Conservation (phyloP, 2,888 invertebrate genomes). For the Eretmocerus hayati region DNA sequence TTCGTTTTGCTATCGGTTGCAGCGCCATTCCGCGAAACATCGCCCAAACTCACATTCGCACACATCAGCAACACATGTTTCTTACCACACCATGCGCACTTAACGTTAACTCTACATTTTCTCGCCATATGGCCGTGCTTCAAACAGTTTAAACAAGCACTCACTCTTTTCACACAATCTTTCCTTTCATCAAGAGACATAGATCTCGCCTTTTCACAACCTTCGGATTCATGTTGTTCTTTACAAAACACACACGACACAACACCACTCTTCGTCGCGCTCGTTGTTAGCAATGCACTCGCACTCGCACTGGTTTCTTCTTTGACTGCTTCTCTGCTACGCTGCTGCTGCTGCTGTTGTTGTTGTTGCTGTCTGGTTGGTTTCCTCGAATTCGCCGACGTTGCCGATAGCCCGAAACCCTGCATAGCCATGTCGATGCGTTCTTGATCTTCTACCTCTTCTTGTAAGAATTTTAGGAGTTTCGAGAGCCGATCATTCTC, state of each 20-base stretch:
- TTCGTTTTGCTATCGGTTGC: too few relatives aligned
- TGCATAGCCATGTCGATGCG: conserved; percentile 14
- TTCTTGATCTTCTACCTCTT: conserved; percentile 21
- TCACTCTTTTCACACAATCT: background rate
- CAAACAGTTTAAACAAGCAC: background rate
- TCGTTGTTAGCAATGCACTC: background rate
- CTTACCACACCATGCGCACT: background rate
- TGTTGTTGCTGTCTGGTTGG: too few relatives aligned
- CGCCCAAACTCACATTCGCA: background rate
- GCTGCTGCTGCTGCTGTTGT: too few relatives aligned
- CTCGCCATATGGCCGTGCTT: background rate
- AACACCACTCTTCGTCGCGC: too few relatives aligned
- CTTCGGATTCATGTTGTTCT: background rate
- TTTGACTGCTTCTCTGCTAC: too few relatives aligned
- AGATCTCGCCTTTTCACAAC: background rate
- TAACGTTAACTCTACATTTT: background rate
- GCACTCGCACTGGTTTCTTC: too few relatives aligned
- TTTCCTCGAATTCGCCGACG: background rate
- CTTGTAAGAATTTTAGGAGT: conserved; percentile 19
- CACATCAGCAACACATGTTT: background rate
- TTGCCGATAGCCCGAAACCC: background rate
- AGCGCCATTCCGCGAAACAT: too few relatives aligned
- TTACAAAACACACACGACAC: background rate
- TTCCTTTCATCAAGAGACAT: background rate
- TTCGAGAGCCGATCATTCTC: conserved; percentile 5